Evolutionary conservation across 2,113 vertebrate genomes (phyloP).

Genomic region (Myanophis thanlyinensis): DNA sequence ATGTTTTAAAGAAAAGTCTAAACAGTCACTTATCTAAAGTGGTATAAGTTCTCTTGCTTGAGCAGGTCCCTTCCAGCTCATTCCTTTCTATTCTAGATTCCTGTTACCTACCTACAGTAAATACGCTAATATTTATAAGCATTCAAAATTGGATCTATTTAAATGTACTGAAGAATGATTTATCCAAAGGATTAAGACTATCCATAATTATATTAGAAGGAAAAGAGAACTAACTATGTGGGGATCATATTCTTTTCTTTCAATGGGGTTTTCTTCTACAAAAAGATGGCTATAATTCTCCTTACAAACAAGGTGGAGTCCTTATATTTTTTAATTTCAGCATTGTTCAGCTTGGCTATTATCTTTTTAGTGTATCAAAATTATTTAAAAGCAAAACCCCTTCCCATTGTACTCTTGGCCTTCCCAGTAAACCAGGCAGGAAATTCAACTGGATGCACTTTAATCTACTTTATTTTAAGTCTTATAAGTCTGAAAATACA

Average conservation of each 20-base stretch:
- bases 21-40: too few species aligned
- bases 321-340: not conserved
- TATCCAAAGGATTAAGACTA: not conserved
- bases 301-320: not conserved
- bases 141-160: not conserved
- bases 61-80: too few species aligned
- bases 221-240: not conserved
- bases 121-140: not conserved
- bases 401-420: not conserved
- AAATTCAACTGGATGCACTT: too few species aligned
- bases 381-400: not conserved
- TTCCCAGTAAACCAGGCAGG: too few species aligned
- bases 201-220: not conserved
- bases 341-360: not conserved
- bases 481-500: too few species aligned
- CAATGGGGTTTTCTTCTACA: not conserved
- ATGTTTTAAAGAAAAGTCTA: too few species aligned
- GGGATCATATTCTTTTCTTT: not conserved
- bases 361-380: not conserved
- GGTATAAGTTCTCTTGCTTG: too few species aligned
- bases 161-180: not conserved
- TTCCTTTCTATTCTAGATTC: not conserved
- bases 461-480: too few species aligned
- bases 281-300: not conserved
- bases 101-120: not conserved